A percentile compares a stretch with the other conserved stretches of the same genome.
These are phyloP conservation scores for Drosophila bocki DNA, from an alignment of 1,140 invertebrate genomes.

Conservation along the genomic window DNA sequence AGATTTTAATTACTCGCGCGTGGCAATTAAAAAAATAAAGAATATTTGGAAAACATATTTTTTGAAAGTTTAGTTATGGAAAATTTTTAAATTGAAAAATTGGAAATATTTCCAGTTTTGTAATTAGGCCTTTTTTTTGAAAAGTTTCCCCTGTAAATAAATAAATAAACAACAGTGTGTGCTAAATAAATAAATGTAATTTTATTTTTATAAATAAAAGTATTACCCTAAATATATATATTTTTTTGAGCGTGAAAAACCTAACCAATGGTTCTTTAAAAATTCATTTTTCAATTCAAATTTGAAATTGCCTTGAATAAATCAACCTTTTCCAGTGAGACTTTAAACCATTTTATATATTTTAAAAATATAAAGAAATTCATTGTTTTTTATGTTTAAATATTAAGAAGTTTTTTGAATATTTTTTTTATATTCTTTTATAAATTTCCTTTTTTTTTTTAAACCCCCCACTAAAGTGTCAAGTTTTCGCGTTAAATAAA, in stretches of 20 bases:
- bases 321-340: background rate
- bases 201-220: background rate
- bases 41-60: background rate
- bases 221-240: background rate
- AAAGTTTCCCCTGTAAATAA: background rate
- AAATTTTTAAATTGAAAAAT: too few relatives aligned
- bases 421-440: background rate
- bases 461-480: background rate
- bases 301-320: background rate
- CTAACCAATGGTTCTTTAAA: background rate
- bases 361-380: background rate
- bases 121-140: too few relatives aligned
- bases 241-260: background rate
- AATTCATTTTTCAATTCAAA: background rate
- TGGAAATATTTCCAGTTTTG: background rate
- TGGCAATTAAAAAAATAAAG: background rate
- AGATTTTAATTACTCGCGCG: constrained; percentile 7
- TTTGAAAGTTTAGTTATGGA: background rate
- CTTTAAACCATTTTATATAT: background rate
- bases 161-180: constrained; percentile 3
- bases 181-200: background rate
- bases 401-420: too few relatives aligned
- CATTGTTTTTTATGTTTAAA: too few relatives aligned
- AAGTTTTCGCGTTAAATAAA: constrained; percentile 2
- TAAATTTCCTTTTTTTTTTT: background rate